A percentile compares a stretch with the other conserved stretches of the same genome.
phyloP scores from a whole-genome alignment of 1,140 invertebrate species.

The Calephelis virginiensis region DNA sequence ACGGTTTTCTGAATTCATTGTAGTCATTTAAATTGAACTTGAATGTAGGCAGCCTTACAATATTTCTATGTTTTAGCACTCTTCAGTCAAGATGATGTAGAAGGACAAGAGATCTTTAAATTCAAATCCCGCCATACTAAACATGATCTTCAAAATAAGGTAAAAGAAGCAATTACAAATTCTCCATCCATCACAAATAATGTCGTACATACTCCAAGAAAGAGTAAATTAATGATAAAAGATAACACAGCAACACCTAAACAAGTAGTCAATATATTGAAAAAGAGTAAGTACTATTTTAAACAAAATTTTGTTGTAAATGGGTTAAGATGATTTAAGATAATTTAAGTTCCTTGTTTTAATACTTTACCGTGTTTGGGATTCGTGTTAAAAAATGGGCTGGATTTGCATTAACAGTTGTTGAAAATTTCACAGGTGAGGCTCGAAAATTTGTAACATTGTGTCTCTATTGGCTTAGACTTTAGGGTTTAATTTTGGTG shows the following conservation, averaged over 20 bases:
- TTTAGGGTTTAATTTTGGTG: no score
- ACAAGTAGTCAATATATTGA: conserved; percentile 60
- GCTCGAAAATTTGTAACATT: no score
- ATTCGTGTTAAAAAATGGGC: no score
- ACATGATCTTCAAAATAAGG: conserved; percentile 63
- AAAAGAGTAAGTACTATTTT: conserved; percentile 55
- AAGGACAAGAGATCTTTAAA: conserved; percentile 66
- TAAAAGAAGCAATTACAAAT: conserved; percentile 46
- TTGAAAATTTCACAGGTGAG: no score
- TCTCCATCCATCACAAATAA: conserved; percentile 38
- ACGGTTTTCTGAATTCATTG: no score
- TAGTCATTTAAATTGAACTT: no score
- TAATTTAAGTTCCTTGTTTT: no score
- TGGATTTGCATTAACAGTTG: no score
- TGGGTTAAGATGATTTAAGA: no score
- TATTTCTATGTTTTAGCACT: conserved; percentile 50
- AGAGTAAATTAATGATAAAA: conserved; percentile 34
- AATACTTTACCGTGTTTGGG: no score
- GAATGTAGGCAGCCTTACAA: neutral
- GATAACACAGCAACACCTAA: conserved; percentile 50
- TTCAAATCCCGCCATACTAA: conserved; percentile 69
- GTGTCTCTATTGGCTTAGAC: no score
- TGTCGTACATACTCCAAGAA: conserved; percentile 52
- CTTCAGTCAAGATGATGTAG: conserved; percentile 63
- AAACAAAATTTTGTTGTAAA: no score